These are phyloP conservation scores for Sebastes matsubarae DNA, from an alignment of 2,797 vertebrate genomes.

Conservation along the genomic window DNA sequence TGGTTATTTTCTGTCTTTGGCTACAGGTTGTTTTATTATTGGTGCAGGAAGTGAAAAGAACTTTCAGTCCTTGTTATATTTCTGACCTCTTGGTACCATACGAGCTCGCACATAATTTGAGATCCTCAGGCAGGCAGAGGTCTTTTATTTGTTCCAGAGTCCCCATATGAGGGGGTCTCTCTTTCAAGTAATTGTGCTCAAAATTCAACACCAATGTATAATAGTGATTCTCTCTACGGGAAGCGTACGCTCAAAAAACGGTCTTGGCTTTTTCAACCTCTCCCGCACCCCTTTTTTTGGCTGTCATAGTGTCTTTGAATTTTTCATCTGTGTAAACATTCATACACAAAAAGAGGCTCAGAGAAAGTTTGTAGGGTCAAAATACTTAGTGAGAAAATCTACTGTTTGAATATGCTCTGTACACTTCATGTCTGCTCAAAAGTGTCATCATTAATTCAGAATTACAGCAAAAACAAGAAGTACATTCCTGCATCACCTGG, in stretches of 20 bases:
- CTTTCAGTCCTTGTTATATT: background rate
- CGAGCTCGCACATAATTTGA: background rate
- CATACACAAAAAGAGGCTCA: background rate
- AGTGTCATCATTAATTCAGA: slow-evolving; percentile 1
- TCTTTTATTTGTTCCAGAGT: background rate
- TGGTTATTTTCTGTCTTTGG: background rate
- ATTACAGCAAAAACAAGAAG: slow-evolving; percentile 25
- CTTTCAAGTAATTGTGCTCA: background rate
- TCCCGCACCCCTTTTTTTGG: background rate
- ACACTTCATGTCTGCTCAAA: background rate
- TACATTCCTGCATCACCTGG: background rate
- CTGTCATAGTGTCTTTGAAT: background rate
- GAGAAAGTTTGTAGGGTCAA: slow-evolving; percentile 21
- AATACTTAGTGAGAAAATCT: slow-evolving; percentile 34
- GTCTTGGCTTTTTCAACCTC: background rate
- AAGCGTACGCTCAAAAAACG: background rate
- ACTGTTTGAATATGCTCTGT: background rate
- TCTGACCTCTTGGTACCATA: background rate
- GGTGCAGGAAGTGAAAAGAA: background rate
- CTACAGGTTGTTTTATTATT: background rate
- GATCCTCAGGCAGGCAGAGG: background rate
- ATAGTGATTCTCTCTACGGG: background rate
- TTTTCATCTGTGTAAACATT: background rate
- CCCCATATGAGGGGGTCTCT: background rate
- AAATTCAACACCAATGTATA: background rate